Evolutionary conservation across 2,113 vertebrate species (phyloP), one percentile per base, ranked within the genome.

Genomic region (Ochotona curzoniae): DNA sequence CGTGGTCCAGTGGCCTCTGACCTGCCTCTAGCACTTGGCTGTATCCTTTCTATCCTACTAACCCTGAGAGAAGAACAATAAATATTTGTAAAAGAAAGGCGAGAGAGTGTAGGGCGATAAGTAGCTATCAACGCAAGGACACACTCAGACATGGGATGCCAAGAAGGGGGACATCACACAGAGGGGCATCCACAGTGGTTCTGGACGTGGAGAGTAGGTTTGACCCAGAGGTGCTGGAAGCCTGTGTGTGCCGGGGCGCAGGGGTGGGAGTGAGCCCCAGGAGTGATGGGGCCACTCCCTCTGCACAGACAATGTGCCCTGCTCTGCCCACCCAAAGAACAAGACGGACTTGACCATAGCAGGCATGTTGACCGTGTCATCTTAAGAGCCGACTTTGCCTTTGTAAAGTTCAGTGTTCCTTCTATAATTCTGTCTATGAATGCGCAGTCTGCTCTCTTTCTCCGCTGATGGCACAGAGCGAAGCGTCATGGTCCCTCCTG

Each of bases 101-200:
- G 70, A 71, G 94, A 82, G 76, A 92, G 93, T 5, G 85, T 92
- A 67, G 3, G 7, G 81, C 92, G 95, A 95, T 86, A 89, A 83
- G 92, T 8, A 80, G 93, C 70, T n/a, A 66, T 85, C 91, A 14
- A 21, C 93, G 78, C 82, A 18, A 51, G 57, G 38, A 44, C 38
- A 44, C 38, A 44, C 32, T 94, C 93, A 69, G 89, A 32, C 73
- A 14, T 7, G 18, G 2, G 2, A 60, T 38, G 7, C 8, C 1
- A 1, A 18, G 15, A 9, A 38, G 1, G 3, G 35, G 76, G 84
- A n/a, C 8, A 25, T 30, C 35, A 0, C 0, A 18, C 2, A 60
- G 17, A 25, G 35, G 79, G 86, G 89, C 71, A 0, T 51, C 14
- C 15, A 51, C 76, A 93, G 94, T 2, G 83, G 47, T 20, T 75